These are phyloP conservation scores for Drosophila dives DNA, from an alignment of 2,888 invertebrate genomes.

Conservation along the genomic window DNA sequence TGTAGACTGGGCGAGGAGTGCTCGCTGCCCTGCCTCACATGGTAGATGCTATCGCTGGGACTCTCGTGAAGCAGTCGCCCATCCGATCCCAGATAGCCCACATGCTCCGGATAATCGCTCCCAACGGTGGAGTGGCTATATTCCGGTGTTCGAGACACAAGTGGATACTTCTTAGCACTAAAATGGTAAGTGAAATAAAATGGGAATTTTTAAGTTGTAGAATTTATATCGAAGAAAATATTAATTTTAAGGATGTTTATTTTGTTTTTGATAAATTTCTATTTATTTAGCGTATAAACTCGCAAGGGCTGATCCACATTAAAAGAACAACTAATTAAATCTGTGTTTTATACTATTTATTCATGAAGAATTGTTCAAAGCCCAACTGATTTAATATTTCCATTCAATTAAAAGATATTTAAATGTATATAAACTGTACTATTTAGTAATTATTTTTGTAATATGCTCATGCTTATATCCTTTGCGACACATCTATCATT, in stretches of 20 bases:
- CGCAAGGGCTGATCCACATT: no score
- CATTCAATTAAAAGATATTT: neutral
- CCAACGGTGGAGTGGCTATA: slow-evolving; percentile 75
- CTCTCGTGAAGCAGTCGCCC: slow-evolving; percentile 74
- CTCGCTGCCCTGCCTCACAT: slow-evolving; percentile 80
- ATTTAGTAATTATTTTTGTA: neutral
- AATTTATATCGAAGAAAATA: neutral
- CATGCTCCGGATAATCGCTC: slow-evolving; percentile 79
- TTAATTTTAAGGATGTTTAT: no score
- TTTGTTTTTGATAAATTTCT: neutral
- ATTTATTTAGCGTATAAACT: neutral
- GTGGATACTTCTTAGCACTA: slow-evolving; percentile 80
- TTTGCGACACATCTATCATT: neutral
- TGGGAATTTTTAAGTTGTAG: neutral
- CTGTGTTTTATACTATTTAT: neutral
- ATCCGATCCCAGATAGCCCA: slow-evolving; percentile 63
- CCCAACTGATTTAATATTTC: neutral
- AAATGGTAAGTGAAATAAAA: slow-evolving; percentile 21
- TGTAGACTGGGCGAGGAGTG: slow-evolving; percentile 82
- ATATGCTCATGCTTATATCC: neutral
- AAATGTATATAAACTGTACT: neutral
- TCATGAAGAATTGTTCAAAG: neutral
- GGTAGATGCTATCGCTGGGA: slow-evolving; percentile 68
- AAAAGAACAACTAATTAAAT: neutral
- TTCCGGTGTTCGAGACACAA: slow-evolving; percentile 73